Conservation (phyloP, 2,797 vertebrate genomes). For the Etheostoma perlongum region DNA sequence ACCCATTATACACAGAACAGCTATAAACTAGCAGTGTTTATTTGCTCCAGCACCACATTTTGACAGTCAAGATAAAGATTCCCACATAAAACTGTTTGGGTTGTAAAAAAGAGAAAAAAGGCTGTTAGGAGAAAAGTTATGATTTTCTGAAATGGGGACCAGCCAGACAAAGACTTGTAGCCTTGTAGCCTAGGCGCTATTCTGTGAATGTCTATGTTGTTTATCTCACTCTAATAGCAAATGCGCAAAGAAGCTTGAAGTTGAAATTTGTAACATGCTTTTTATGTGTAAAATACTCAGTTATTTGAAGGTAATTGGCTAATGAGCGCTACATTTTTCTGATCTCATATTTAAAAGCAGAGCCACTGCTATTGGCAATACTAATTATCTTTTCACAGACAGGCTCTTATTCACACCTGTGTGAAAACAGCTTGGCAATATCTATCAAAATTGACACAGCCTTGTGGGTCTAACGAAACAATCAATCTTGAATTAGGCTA, state of each 20-base stretch:
- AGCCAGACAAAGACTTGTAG: slow-evolving; percentile 38
- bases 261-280: background rate
- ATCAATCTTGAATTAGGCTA: slow-evolving; percentile 50
- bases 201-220: slow-evolving; percentile 15
- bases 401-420: slow-evolving; percentile 50
- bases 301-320: slow-evolving; percentile 40
- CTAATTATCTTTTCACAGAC: slow-evolving; percentile 58
- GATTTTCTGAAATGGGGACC: slow-evolving; percentile 49
- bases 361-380: slow-evolving; percentile 51
- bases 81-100: slow-evolving; percentile 44
- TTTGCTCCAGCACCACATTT: slow-evolving; percentile 53
- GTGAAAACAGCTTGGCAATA: slow-evolving; percentile 43
- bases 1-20: slow-evolving; percentile 32
- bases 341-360: slow-evolving; percentile 36
- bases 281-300: slow-evolving; percentile 30
- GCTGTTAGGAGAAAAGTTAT: slow-evolving; percentile 31
- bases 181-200: slow-evolving; percentile 14
- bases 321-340: slow-evolving; percentile 36
- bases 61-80: slow-evolving; percentile 59
- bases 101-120: slow-evolving; percentile 16
- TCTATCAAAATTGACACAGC: slow-evolving; percentile 26
- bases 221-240: slow-evolving; percentile 19
- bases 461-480: slow-evolving; percentile 41
- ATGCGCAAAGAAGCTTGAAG: background rate
- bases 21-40: slow-evolving; percentile 52